phyloP scores from a whole-genome alignment of 2,888 invertebrate species.

The Lissonota sp. region DNA sequence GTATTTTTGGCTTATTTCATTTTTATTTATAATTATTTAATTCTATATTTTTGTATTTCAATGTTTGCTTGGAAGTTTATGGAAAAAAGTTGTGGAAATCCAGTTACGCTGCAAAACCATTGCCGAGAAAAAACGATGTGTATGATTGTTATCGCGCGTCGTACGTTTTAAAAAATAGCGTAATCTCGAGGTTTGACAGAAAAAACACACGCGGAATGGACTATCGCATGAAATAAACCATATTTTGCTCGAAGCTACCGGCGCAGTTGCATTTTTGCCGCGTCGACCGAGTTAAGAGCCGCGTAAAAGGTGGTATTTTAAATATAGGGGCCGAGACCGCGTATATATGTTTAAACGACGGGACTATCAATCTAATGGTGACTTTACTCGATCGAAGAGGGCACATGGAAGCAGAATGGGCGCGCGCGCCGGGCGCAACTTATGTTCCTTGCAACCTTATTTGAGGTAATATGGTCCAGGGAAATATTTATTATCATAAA shows the following conservation, averaged over 20 bases:
- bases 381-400: slow-evolving; percentile 9
- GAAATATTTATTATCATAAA: no score
- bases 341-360: slow-evolving; percentile 49
- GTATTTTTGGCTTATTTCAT: no score
- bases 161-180: neutral
- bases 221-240: slow-evolving; percentile 3
- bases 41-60: no score
- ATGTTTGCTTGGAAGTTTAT: neutral
- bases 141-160: no score
- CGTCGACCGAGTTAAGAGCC: slow-evolving; percentile 15
- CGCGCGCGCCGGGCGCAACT: slow-evolving; percentile 61
- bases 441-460: slow-evolving; percentile 29
- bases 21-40: no score
- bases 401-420: slow-evolving; percentile 48
- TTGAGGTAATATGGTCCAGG: no score
- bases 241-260: slow-evolving; percentile 30
- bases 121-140: no score
- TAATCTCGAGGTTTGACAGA: neutral
- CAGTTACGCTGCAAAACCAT: no score
- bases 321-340: slow-evolving; percentile 26
- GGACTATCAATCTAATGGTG: slow-evolving; percentile 62
- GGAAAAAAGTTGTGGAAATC: neutral
- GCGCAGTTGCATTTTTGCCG: slow-evolving; percentile 34
- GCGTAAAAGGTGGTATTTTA: slow-evolving; percentile 15
- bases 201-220: no score